A percentile compares a stretch with the other conserved stretches of the same genome.
These are phyloP conservation scores for Neodiprion virginianus DNA, from an alignment of 1,140 invertebrate genomes.

Conservation along the genomic window DNA sequence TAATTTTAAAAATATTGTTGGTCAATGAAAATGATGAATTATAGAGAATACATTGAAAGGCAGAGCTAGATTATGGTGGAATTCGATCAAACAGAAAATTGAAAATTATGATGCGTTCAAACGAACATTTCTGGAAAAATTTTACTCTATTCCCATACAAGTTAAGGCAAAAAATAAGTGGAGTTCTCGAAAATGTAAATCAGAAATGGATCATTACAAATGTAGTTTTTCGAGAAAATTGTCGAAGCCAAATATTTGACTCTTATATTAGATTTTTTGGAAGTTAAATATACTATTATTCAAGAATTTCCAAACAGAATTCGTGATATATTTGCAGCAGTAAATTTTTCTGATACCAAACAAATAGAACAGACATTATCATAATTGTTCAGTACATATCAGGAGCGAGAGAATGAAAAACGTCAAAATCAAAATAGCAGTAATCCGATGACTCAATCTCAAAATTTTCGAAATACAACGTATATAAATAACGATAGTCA, in stretches of 20 bases:
- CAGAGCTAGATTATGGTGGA: slow-evolving; percentile 18
- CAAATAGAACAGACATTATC: slow-evolving; percentile 18
- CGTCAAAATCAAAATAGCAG: neutral
- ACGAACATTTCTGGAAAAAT: slow-evolving; percentile 18
- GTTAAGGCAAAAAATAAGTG: slow-evolving; percentile 25
- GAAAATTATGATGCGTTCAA: slow-evolving; percentile 17
- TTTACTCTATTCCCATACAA: slow-evolving; percentile 17
- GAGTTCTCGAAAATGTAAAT: slow-evolving; percentile 17
- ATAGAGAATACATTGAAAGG: slow-evolving; percentile 19
- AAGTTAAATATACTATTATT: slow-evolving; percentile 26
- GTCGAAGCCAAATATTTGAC: slow-evolving; percentile 23
- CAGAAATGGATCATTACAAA: slow-evolving; percentile 19
- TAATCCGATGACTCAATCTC: neutral
- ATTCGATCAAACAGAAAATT: slow-evolving; percentile 8
- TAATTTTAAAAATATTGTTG: slow-evolving; percentile 22
- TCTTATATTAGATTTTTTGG: slow-evolving; percentile 18
- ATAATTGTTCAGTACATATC: slow-evolving; percentile 15
- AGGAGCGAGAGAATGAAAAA: neutral
- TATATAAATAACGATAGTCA: neutral
- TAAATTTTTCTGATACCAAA: slow-evolving; percentile 21
- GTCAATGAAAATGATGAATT: slow-evolving; percentile 8
- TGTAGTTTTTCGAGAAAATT: slow-evolving; percentile 21
- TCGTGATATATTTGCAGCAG: slow-evolving; percentile 10
- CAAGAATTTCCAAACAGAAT: slow-evolving; percentile 24
- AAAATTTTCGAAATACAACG: neutral